phyloP scores from a whole-genome alignment of 2,888 invertebrate genomes.

The Melanophora roralis region DNA sequence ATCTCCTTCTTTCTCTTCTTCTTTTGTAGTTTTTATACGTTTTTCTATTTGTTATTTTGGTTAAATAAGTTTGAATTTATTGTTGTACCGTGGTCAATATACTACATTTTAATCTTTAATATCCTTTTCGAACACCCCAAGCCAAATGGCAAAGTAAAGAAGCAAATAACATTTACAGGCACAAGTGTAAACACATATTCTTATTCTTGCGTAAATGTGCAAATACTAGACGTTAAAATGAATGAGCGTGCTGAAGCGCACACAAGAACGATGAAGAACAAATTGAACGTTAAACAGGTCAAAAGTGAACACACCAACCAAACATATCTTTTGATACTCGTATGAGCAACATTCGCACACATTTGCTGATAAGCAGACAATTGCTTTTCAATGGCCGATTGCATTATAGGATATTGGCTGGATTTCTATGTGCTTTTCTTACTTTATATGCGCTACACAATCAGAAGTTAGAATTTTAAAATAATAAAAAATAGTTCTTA shows the following conservation, averaged over 20 bases:
- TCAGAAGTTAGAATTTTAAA: too few species aligned
- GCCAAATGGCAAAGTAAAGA: conserved; percentile 38
- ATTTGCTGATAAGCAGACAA: conserved; percentile 49
- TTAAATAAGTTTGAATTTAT: conserved; percentile 49
- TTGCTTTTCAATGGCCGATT: conserved; percentile 51
- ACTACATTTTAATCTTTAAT: conserved; percentile 55
- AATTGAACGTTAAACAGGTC: conserved; percentile 61
- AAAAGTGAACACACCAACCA: conserved; percentile 53
- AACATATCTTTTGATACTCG: conserved; percentile 45
- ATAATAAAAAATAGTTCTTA: too few species aligned
- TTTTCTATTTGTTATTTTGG: conserved; percentile 26
- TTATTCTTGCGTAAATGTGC: background rate
- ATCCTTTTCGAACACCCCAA: conserved; percentile 49
- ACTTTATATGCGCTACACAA: too few species aligned
- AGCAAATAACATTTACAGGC: background rate
- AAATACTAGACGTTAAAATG: background rate
- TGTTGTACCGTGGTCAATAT: conserved; percentile 50
- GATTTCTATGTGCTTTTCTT: conserved; percentile 35
- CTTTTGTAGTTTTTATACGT: background rate
- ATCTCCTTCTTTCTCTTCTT: background rate
- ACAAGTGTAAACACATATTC: background rate
- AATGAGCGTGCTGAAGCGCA: conserved; percentile 6
- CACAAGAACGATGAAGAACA: conserved; percentile 30
- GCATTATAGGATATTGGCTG: conserved; percentile 50
- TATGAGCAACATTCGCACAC: conserved; percentile 3